Conservation (phyloP, 2,113 vertebrate genomes). For the Phalacrocorax aristotelis region DNA sequence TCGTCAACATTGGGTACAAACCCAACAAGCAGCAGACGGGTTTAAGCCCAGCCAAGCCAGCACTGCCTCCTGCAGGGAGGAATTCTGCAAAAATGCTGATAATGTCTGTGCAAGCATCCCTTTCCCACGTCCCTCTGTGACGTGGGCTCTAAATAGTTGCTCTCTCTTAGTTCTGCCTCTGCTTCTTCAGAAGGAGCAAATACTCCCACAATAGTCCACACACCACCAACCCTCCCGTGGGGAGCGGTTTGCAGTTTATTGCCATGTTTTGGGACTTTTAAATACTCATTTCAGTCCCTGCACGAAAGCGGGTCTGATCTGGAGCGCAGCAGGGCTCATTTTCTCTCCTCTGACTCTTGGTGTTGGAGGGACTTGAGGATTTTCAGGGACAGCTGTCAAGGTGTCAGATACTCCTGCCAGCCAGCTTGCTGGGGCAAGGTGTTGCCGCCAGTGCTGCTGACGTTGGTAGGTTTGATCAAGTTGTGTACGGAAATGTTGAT, state of each 20-base stretch:
- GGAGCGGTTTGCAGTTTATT: not conserved
- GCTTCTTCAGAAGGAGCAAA: not conserved
- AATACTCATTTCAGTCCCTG: not conserved
- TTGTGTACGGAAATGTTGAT: not conserved
- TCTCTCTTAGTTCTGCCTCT: not conserved
- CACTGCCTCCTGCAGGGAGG: not conserved
- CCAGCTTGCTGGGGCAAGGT: not conserved
- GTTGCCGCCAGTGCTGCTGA: not conserved
- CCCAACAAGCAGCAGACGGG: not conserved
- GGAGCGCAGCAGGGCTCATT: not conserved
- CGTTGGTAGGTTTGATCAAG: not conserved
- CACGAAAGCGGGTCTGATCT: not conserved
- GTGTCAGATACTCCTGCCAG: not conserved
- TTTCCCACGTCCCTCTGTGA: not conserved
- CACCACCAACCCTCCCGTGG: not conserved
- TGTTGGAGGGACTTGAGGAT: not conserved
- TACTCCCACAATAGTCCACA: not conserved
- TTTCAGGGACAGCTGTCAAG: not conserved
- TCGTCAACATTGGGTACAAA: not conserved
- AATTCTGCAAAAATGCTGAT: not conserved
- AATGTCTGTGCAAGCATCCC: not conserved
- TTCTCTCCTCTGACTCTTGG: not conserved
- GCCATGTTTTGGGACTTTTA: not conserved
- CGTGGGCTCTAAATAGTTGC: fast-evolving
- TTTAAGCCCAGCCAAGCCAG: not conserved